phyloP scores from a whole-genome alignment of 2,113 vertebrate genomes.

The Cairina moschata region DNA sequence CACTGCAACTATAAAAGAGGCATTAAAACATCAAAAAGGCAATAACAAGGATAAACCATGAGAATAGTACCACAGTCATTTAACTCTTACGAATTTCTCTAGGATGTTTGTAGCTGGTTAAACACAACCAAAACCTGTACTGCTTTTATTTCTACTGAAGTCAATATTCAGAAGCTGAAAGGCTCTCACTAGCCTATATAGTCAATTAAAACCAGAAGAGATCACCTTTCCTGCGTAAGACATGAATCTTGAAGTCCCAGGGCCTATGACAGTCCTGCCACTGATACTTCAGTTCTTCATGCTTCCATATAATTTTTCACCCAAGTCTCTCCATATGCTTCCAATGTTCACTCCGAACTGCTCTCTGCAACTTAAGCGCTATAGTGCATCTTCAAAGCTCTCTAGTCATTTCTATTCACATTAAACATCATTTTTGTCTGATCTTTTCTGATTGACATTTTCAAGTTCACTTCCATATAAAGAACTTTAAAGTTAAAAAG shows the following conservation, averaged over 20 bases:
- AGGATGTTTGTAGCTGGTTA: not conserved
- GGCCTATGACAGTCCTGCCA: not conserved
- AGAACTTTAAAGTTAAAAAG: too few relatives aligned
- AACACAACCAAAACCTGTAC: not conserved
- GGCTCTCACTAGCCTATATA: not conserved
- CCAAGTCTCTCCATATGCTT: not conserved
- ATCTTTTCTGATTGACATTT: not conserved
- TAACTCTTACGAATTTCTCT: not conserved
- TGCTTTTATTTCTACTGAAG: not conserved
- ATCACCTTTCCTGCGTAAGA: not conserved
- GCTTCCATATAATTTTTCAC: not conserved
- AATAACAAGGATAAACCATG: not conserved
- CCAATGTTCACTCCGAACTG: not conserved
- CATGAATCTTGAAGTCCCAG: not conserved
- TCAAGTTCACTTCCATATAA: not conserved
- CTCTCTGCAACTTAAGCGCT: not conserved
- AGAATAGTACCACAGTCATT: not conserved
- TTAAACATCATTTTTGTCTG: not conserved
- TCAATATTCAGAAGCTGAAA: not conserved
- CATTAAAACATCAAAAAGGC: not conserved
- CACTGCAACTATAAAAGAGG: not conserved
- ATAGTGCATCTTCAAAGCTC: not conserved
- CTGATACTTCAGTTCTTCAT: accelerated
- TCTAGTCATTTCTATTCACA: not conserved
- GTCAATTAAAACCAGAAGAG: not conserved